These are phyloP conservation scores for Tholera decimalis DNA, from an alignment of 2,888 invertebrate genomes.

Conservation along the genomic window DNA sequence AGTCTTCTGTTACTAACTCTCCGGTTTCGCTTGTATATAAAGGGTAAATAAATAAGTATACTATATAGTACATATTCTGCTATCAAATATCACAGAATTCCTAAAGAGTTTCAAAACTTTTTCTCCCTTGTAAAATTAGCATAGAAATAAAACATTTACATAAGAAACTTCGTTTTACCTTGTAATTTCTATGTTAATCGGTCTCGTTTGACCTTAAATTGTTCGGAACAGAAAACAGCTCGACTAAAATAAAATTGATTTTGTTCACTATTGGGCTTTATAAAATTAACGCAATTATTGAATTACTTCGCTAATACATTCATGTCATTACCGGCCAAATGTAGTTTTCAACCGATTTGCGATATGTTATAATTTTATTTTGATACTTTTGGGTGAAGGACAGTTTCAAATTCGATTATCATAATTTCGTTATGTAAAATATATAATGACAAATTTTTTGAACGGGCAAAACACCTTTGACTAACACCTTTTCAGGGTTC, in stretches of 20 bases:
- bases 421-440: not conserved
- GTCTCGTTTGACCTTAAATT: constrained; percentile 51
- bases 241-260: constrained; percentile 50
- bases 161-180: constrained; percentile 56
- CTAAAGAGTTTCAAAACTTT: constrained; percentile 39
- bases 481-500: no score
- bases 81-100: constrained; percentile 32
- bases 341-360: constrained; percentile 32
- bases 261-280: constrained; percentile 29
- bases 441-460: no score
- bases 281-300: constrained; percentile 3
- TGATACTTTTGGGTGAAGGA: not conserved
- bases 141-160: constrained; percentile 62
- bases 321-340: constrained; percentile 4
- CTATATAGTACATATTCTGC: not conserved
- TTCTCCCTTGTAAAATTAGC: constrained; percentile 53
- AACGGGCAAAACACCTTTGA: no score
- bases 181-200: constrained; percentile 60
- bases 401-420: constrained; percentile 1
- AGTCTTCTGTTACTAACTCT: no score
- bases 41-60: no score
- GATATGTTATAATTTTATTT: constrained; percentile 24
- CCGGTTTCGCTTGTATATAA: no score
- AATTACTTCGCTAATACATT: constrained; percentile 15
- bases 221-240: constrained; percentile 41